Conservation (phyloP, 2,888 invertebrate genomes). For the Xestia xanthographa region DNA sequence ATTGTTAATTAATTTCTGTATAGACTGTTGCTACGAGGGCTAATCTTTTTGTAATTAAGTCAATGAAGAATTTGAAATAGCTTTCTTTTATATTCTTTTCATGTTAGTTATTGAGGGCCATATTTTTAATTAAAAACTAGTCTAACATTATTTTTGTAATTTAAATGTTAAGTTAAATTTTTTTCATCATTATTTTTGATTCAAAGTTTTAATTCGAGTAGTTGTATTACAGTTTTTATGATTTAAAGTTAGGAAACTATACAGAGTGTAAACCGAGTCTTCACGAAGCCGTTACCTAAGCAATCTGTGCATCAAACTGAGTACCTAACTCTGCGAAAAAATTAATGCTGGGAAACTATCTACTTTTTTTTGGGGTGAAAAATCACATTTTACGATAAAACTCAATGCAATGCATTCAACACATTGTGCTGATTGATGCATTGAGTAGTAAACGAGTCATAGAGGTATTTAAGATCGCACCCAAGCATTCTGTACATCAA, state of each 20-base stretch:
- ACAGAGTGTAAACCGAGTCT: too few relatives aligned
- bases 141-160: not conserved
- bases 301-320: too few relatives aligned
- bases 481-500: too few relatives aligned
- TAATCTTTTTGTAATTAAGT: conserved; percentile 41
- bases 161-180: not conserved
- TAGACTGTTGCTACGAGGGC: conserved; percentile 33
- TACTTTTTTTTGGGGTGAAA: too few relatives aligned
- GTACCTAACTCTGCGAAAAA: too few relatives aligned
- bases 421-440: too few relatives aligned
- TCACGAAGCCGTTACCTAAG: too few relatives aligned
- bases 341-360: too few relatives aligned
- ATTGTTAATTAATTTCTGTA: conserved; percentile 51
- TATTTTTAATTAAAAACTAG: conserved; percentile 4
- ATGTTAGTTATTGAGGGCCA: not conserved
- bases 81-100: not conserved
- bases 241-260: not conserved
- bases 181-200: not conserved
- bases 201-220: not conserved
- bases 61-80: conserved; percentile 1
- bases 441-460: too few relatives aligned
- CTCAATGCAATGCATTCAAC: too few relatives aligned
- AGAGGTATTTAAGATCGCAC: too few relatives aligned
- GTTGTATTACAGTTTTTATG: not conserved
- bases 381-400: too few relatives aligned